These are phyloP conservation scores for Cephus sareptanus DNA, from an alignment of 2,888 invertebrate species.

Conservation along the genomic window DNA sequence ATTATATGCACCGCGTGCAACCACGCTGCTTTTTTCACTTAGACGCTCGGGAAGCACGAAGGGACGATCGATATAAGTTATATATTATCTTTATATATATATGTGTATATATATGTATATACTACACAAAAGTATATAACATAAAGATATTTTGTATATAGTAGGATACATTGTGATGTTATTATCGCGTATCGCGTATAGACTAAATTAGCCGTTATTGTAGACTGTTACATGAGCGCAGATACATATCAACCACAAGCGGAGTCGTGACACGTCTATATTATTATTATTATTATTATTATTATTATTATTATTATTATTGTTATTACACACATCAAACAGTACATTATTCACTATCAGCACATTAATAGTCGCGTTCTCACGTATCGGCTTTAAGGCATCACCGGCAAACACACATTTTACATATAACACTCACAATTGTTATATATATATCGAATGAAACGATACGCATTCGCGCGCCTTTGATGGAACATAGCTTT, in stretches of 20 bases:
- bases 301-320: background rate
- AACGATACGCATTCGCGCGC: constrained; percentile 6
- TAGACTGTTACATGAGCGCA: background rate
- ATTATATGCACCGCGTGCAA: background rate
- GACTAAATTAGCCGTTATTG: background rate
- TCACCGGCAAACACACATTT: background rate
- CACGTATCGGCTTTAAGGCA: background rate
- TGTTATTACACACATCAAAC: background rate
- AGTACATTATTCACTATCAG: constrained; percentile 2
- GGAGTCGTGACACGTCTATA: background rate
- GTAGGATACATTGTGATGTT: background rate
- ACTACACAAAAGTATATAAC: background rate
- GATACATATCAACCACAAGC: background rate
- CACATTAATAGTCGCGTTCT: background rate
- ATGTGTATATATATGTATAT: background rate
- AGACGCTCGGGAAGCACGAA: background rate
- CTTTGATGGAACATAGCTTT: constrained; percentile 16
- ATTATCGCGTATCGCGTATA: background rate
- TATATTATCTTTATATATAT: background rate
- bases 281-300: constrained; percentile 6
- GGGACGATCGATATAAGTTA: background rate
- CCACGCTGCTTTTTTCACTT: background rate
- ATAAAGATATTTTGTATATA: background rate
- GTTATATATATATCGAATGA: constrained; percentile 2
- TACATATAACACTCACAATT: background rate